These are phyloP conservation scores for Porphyrio hochstetteri DNA, from an alignment of 2,113 vertebrate genomes.

Conservation along the genomic window DNA sequence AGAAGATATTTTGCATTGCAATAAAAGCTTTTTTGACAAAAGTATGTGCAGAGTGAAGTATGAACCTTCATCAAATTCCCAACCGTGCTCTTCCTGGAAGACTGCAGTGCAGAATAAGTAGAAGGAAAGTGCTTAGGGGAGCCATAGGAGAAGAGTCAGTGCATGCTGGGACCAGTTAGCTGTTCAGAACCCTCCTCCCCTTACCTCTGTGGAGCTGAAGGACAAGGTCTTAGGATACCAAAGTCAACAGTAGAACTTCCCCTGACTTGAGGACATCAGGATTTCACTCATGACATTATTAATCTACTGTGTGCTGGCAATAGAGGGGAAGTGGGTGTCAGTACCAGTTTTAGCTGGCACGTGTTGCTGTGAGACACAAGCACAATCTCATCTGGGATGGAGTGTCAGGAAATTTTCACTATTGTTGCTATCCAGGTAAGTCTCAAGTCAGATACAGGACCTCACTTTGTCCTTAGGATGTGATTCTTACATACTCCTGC, in stretches of 20 bases:
- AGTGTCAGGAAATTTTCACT: rapidly evolving
- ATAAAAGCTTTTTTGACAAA: constrained; percentile 76
- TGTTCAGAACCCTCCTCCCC: not conserved
- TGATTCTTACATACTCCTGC: not conserved
- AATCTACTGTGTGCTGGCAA: not conserved
- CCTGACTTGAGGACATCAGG: not conserved
- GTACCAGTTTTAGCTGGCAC: not conserved
- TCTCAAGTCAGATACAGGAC: not conserved
- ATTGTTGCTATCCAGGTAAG: not conserved
- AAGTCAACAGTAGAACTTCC: not conserved
- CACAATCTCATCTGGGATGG: not conserved
- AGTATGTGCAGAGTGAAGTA: constrained; percentile 69
- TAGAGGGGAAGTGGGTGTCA: not conserved
- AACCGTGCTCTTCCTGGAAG: not conserved
- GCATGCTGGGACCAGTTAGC: not conserved
- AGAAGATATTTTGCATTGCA: constrained; percentile 76
- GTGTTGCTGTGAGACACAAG: not conserved
- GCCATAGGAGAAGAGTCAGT: not conserved
- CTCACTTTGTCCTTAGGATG: not conserved
- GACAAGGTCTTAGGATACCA: not conserved
- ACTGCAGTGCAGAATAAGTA: not conserved
- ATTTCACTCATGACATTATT: not conserved
- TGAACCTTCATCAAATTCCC: constrained; percentile 55
- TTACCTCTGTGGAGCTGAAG: not conserved
- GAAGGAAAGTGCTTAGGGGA: not conserved